A percentile compares a stretch with the other conserved stretches of the same genome.
phyloP scores from a whole-genome alignment of 2,113 vertebrate species.

The Tachuris rubrigastra region DNA sequence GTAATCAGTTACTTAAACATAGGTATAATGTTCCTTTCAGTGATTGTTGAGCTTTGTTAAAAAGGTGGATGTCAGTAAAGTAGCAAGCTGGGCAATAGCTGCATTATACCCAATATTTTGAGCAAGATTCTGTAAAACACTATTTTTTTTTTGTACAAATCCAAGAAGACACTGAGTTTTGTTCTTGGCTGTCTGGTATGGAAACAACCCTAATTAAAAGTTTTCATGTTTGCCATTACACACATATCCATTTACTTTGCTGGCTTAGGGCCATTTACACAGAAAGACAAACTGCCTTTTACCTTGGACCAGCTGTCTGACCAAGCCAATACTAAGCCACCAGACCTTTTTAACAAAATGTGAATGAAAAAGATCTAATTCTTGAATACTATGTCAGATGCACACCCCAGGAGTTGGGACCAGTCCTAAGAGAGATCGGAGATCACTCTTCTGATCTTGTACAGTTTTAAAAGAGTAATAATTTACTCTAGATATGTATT shows the following conservation, averaged over 20 bases:
- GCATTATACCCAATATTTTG: background rate
- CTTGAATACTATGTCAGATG: background rate
- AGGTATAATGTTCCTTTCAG: background rate
- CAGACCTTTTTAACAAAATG: background rate
- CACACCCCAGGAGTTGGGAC: background rate
- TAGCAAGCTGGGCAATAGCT: background rate
- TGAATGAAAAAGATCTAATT: background rate
- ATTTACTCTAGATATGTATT: background rate
- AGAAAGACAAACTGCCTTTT: background rate
- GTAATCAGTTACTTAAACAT: background rate
- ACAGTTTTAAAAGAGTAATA: background rate
- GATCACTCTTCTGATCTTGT: background rate
- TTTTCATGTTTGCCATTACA: background rate
- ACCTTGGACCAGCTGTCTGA: background rate
- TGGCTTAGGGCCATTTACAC: background rate
- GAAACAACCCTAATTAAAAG: background rate
- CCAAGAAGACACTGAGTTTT: background rate
- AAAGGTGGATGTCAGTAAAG: background rate
- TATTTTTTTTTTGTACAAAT: background rate
- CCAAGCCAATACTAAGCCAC: background rate
- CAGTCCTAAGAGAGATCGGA: background rate
- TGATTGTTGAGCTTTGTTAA: background rate
- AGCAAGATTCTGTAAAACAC: background rate
- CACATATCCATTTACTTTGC: fast-evolving
- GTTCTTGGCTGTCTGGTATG: background rate